These are phyloP conservation scores for Dinomys branickii DNA, from an alignment of 2,113 vertebrate species.

Conservation along the genomic window DNA sequence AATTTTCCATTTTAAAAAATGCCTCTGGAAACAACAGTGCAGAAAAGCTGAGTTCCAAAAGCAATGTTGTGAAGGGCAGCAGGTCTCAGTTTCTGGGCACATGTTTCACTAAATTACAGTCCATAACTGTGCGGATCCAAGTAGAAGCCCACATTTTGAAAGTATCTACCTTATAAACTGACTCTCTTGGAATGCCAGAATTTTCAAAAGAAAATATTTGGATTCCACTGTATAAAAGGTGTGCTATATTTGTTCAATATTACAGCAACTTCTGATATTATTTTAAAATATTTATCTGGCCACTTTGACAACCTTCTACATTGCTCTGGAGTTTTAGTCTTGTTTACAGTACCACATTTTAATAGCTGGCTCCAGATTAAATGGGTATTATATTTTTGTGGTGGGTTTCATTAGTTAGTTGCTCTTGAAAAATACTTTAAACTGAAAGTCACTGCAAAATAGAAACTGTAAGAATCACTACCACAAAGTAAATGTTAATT, in stretches of 20 bases:
- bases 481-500: constrained; percentile 48
- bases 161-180: constrained; percentile 26
- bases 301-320: constrained; percentile 33
- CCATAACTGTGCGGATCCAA: neutral
- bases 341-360: constrained; percentile 61
- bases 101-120: constrained; percentile 1
- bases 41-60: constrained; percentile 65
- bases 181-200: constrained; percentile 56
- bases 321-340: constrained; percentile 25
- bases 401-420: constrained; percentile 51
- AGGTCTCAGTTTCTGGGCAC: neutral
- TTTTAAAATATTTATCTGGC: constrained; percentile 72
- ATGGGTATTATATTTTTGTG: constrained; percentile 8
- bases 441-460: constrained; percentile 2
- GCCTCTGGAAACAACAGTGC: constrained; percentile 43
- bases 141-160: neutral
- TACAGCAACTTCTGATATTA: constrained; percentile 52
- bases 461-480: constrained; percentile 53
- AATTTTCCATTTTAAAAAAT: constrained; percentile 63
- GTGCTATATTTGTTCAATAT: constrained; percentile 63
- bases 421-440: constrained; percentile 53
- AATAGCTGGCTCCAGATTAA: constrained; percentile 52
- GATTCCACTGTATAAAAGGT: constrained; percentile 64
- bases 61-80: constrained; percentile 28
- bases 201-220: constrained; percentile 75